These are phyloP conservation scores for Phthorimaea operculella DNA, from an alignment of 1,140 invertebrate species.

Conservation along the genomic window DNA sequence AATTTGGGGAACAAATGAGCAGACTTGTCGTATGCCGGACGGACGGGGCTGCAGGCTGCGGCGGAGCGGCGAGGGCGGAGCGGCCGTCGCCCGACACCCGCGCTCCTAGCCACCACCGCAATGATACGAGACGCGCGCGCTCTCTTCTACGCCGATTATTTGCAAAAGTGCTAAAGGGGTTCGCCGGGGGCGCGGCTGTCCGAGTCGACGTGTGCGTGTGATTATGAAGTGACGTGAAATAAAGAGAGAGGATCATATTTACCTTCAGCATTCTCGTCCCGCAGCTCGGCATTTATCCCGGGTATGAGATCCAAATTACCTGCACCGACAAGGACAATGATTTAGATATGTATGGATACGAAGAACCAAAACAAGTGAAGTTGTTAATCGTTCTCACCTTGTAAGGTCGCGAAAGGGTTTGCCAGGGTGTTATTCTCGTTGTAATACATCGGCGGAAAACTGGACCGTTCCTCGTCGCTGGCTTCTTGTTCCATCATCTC, in stretches of 20 bases:
- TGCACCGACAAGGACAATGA: conserved; percentile 20
- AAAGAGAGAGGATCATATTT: conserved; percentile 28
- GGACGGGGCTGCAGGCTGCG: neutral
- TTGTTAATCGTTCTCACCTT: conserved; percentile 28
- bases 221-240: conserved; percentile 48
- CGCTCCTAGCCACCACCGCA: conserved; percentile 49
- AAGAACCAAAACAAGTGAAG: neutral
- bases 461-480: conserved; percentile 57
- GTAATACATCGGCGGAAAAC: conserved; percentile 52
- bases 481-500: conserved; percentile 62
- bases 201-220: conserved; percentile 64
- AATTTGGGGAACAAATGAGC: too few relatives aligned
- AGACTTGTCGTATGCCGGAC: too few relatives aligned
- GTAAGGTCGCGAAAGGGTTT: conserved; percentile 57
- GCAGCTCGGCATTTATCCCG: conserved; percentile 50
- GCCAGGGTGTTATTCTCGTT: conserved; percentile 56
- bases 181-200: conserved; percentile 66
- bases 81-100: conserved; percentile 51
- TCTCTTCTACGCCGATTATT: conserved; percentile 38
- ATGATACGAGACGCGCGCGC: conserved; percentile 42
- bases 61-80: conserved; percentile 14
- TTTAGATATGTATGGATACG: conserved; percentile 1
- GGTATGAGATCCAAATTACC: conserved; percentile 62
- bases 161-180: conserved; percentile 33
- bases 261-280: conserved; percentile 60